These are phyloP conservation scores for Trachythela sp. DNA, from an alignment of 64 coral and sea anemone genomes.

Conservation along the genomic window DNA sequence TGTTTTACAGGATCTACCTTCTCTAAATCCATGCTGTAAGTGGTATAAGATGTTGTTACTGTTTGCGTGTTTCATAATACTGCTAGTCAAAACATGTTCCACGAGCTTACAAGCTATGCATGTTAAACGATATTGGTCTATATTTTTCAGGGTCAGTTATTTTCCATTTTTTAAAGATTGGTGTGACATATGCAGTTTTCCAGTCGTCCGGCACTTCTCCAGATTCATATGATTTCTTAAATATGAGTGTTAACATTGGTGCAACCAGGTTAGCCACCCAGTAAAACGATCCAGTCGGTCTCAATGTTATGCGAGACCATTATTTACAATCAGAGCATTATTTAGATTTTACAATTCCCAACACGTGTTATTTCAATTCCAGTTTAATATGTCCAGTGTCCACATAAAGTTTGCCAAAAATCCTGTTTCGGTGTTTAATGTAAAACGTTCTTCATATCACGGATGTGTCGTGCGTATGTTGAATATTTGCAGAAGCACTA, in stretches of 20 bases:
- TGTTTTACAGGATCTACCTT: background rate
- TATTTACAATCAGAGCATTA: no score
- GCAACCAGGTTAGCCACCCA: constrained; percentile 2
- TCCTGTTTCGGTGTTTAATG: no score
- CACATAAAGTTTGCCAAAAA: no score
- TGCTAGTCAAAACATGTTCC: constrained; percentile 22
- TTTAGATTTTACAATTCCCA: no score
- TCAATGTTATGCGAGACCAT: no score
- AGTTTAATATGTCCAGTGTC: no score
- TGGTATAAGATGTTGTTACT: background rate
- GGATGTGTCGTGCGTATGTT: no score
- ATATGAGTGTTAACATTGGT: constrained; percentile 19
- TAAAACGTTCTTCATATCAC: no score
- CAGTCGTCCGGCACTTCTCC: constrained; percentile 17
- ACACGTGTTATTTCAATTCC: no score
- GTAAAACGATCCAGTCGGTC: constrained; percentile 10
- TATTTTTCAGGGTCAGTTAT: constrained; percentile 15
- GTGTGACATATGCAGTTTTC: constrained; percentile 18
- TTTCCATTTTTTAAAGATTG: constrained; percentile 34
- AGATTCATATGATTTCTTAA: constrained; percentile 9
- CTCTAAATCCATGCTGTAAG: background rate
- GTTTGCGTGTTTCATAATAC: constrained; percentile 22
- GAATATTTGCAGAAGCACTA: no score
- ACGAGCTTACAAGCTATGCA: constrained; percentile 31
- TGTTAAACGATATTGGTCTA: constrained; percentile 7